Evolutionary conservation across 1,140 invertebrate species (phyloP), one percentile per base, ranked within the genome.

Genomic region (Stenopsyche tienmushanensis): DNA sequence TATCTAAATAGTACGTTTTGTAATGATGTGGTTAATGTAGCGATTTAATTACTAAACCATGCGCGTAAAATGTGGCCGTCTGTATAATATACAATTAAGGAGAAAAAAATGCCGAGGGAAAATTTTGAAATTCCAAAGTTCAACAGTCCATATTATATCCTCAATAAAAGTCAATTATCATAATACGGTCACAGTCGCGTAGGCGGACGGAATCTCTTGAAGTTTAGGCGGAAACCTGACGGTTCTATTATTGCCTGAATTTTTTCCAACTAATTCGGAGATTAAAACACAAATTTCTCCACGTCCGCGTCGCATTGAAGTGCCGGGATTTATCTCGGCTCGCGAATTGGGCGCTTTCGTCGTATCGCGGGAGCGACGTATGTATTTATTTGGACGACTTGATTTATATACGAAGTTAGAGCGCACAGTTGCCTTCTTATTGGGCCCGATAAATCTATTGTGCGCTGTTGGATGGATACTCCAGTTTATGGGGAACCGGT

Each of bases 71-170:
- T n/a, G n/a, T n/a, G n/a, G n/a, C n/a, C n/a, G n/a, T n/a, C n/a
- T n/a, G n/a, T n/a, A 52, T 52, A 52, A 52, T 52, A 21, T 21
- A 52, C 24, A 25, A 52, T 25, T n/a, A 52, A 52, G 13, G 49
- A 9, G 24, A 15, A 39, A 26, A 55, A 34, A 55, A 7, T 5
- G 52, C 24, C 52, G 17, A n/a, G 52, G 29, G 29, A 13, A 13
- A 34, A 34, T 34, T 5, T 34, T 5, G 29, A 55, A 55, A 17
- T 55, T 55, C 29, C 52, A 55, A 39, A 55, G 55, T 47, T 44
- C 42, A 59, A 59, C 55, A 45, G 55, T 44, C 39, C 55, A 59
- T 55, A 55, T 59, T 59, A 47, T 59, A 59, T 59, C 55, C 55
- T 59, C 55, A 41, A 59, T 59, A 59, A 59, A 44, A 59, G 15